Percentiles rank a stretch among this genome's conserved stretches.
phyloP scores from a whole-genome alignment of 2,797 vertebrate genomes.

The Artibeus jamaicensis region DNA sequence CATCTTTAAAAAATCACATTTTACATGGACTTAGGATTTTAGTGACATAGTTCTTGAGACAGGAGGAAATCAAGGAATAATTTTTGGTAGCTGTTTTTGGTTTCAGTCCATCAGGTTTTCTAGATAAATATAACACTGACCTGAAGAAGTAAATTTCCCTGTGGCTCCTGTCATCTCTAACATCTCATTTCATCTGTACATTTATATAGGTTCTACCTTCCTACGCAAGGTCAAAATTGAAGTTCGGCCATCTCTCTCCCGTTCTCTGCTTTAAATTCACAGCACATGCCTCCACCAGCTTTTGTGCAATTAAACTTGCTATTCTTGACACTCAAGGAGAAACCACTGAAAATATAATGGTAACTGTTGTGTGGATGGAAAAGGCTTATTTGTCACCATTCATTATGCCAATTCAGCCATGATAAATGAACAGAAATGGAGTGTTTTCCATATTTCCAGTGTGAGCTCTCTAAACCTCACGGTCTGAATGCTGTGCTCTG shows the following conservation, averaged over 20 bases:
- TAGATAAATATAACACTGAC: not conserved
- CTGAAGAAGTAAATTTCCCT: constrained; percentile 2
- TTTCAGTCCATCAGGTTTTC: not conserved
- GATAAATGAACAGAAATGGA: constrained; percentile 77
- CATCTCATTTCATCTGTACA: not conserved
- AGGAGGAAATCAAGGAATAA: not conserved
- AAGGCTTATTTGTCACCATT: constrained; percentile 77
- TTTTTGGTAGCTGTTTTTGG: not conserved
- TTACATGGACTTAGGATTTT: not conserved
- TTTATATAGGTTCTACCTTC: not conserved
- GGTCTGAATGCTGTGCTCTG: constrained; percentile 38
- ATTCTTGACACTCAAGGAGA: constrained; percentile 65
- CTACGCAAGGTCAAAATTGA: not conserved
- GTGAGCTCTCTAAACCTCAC: constrained; percentile 20
- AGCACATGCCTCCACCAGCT: not conserved
- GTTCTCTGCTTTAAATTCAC: constrained; percentile 14
- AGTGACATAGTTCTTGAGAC: not conserved
- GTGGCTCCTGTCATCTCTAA: not conserved
- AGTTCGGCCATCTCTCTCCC: not conserved
- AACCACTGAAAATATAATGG: constrained; percentile 73
- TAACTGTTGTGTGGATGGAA: constrained; percentile 59
- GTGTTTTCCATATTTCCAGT: constrained; percentile 61
- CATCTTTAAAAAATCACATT: constrained; percentile 18
- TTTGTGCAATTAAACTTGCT: constrained; percentile 76
- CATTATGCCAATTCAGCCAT: constrained; percentile 76